Base-by-base conservation (phyloP, 2,888 invertebrate species). In the Eupithecia exiguata region DNA sequence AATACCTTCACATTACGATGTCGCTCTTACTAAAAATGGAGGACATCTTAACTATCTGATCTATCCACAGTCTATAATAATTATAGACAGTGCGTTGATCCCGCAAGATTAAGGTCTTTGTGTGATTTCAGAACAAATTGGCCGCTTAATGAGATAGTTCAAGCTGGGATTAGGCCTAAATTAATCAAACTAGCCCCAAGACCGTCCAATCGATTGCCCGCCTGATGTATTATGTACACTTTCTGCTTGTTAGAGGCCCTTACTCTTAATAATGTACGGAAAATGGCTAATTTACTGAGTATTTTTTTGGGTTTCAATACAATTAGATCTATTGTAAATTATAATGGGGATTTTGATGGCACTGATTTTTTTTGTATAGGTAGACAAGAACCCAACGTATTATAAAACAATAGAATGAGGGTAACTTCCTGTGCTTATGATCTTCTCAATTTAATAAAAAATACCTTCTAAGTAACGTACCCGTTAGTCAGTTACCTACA, bases 81-180 rank as follows among this genome's bases (percentile, higher is more conserved):
- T 12, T 61, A 30, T 65, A 72, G 69, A 72, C 72, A 77, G 78
- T 78, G 80, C 79, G 79, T 79, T 81, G 80, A 83, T 88, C 84
- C 89, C 87, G 74, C 87, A 85, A 89, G 89, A 90, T 91, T 90
- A 91, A 90, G 89, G 90, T 88, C 87, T 91, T 86, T 82, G 81
- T 81, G 84, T 88, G 89, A 89, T 89, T 88, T 88, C 84, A 83
- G 86, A 89, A 91, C 90, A 91, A 92, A 92, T 92, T 91, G 92
- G 89, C 86, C 89, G 87, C 85, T 89, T 92, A 92, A 92, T 92
- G 90, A 91, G 91, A 90, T 90, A 91, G 90, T 90, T 88, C 86
- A 87, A 81, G 84, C 84, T 86, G 82, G 88, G 91, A 90, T 91
- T 91, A 91, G 84, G 84, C 86, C 88, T 89, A 88, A 91, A 91